Conservation (phyloP, 2,797 vertebrate species). For the Pangasius mekongensis region DNA sequence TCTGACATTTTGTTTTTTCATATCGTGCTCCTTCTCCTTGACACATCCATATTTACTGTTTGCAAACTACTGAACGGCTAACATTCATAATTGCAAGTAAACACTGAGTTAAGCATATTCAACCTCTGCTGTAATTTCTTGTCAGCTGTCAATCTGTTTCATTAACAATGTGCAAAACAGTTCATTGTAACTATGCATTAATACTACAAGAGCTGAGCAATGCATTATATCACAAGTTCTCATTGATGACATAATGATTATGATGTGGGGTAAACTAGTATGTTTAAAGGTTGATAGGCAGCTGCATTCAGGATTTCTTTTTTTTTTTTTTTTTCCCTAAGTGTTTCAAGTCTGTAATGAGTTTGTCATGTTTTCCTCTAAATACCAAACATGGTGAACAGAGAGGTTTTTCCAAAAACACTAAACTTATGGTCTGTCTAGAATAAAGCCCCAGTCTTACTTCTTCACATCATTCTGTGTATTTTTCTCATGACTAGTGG, state of each 20-base stretch:
- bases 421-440: neutral
- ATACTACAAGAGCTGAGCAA: neutral
- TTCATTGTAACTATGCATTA: neutral
- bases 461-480: neutral
- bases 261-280: neutral
- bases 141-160: neutral
- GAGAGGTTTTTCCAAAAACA: neutral
- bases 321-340: neutral
- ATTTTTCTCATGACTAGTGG: neutral
- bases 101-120: neutral
- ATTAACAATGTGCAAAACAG: neutral
- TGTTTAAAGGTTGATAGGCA: neutral
- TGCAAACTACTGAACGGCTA: neutral
- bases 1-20: neutral
- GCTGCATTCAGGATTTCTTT: neutral
- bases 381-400: neutral
- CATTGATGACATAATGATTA: neutral
- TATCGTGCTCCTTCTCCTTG: neutral
- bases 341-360: neutral
- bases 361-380: neutral
- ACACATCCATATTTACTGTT: neutral
- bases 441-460: neutral
- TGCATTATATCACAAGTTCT: neutral
- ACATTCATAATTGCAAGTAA: too few species aligned
- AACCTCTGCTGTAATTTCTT: neutral